These are phyloP conservation scores for Catagonus wagneri DNA, from an alignment of 2,113 vertebrate genomes.

Conservation along the genomic window DNA sequence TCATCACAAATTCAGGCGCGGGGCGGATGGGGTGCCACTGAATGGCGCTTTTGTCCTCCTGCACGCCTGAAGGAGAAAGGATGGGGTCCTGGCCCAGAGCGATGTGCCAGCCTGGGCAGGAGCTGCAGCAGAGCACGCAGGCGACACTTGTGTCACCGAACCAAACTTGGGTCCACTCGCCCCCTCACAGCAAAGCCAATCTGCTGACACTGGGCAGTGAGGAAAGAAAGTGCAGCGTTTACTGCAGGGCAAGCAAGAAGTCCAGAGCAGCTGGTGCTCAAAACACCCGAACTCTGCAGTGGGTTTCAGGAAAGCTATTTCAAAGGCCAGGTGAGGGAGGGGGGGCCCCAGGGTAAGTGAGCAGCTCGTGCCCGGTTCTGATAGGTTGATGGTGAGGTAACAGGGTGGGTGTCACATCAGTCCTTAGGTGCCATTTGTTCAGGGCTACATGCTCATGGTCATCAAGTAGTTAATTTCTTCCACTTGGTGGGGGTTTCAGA, in stretches of 20 bases:
- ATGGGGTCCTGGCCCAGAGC: neutral
- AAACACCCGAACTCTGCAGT: neutral
- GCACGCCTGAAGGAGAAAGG: neutral
- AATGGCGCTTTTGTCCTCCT: conserved; percentile 67
- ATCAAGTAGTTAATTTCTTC: neutral
- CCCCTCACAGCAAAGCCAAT: neutral
- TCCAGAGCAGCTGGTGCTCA: neutral
- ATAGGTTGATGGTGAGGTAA: neutral
- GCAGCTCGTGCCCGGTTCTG: neutral
- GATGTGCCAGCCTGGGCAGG: neutral
- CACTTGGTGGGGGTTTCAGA: neutral
- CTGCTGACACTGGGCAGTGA: neutral
- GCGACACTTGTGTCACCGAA: neutral
- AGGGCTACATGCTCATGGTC: neutral
- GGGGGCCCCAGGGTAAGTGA: neutral
- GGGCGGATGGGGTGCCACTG: neutral
- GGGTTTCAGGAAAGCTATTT: neutral
- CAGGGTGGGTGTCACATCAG: neutral
- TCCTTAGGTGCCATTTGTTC: neutral
- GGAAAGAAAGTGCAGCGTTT: neutral
- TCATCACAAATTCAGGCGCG: neutral
- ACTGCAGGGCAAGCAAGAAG: neutral
- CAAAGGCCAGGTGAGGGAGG: neutral
- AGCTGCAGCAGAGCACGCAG: neutral
- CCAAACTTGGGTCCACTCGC: neutral